Evolutionary conservation across 2,113 vertebrate genomes (phyloP), one percentile per base, ranked within the genome.

Genomic region (Myotis yumanensis): DNA sequence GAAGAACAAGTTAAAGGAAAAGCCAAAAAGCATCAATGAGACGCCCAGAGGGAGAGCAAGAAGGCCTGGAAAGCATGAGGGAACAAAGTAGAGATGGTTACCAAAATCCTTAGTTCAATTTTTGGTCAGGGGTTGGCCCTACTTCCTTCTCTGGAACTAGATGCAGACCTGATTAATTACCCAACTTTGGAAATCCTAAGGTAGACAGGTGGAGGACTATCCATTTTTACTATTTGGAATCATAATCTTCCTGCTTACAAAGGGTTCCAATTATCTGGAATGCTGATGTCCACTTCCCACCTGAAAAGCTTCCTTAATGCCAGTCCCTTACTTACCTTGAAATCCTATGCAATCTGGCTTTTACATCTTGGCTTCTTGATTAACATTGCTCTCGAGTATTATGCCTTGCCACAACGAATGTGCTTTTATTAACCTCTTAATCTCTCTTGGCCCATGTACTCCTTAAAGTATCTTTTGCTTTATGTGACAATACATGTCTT

Each of bases 311-410:
- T 85, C 90, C 62, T 92, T 92, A 11, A 54, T 18, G 25, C 81
- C 16, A 75, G 28, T 59, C 40, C 37, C 59, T 91, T 77, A 96
- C 97, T 97, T 96, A 97, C 94, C 96, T 95, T 95, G 54, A 95
- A 96, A 92, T 95, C 72, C 46, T 35, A 57, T 69, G 86, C 71
- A 91, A 64, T 40, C 32, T 72, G 10, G 12, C 66, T 80, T 92
- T 96, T 73, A 23, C 7, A 80, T 81, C 71, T 88, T 66, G 28
- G 62, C 43, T 35, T 54, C 81, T 87, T 91, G 72, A 91, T 71
- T 85, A 87, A 90, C 91, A 88, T 69, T 90, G 59, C 11, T 95
- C n/a, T 90, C 32, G 4, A 86, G 11, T 83, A 43, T 87, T 37
- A 83, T 72, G 68, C 17, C 23, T 68, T 89, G 80, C 57, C 28